Percentiles rank a stretch among this genome's conserved stretches.
These are phyloP conservation scores for Mastomys natalensis DNA, from an alignment of 2,113 vertebrate genomes.

Conservation along the genomic window DNA sequence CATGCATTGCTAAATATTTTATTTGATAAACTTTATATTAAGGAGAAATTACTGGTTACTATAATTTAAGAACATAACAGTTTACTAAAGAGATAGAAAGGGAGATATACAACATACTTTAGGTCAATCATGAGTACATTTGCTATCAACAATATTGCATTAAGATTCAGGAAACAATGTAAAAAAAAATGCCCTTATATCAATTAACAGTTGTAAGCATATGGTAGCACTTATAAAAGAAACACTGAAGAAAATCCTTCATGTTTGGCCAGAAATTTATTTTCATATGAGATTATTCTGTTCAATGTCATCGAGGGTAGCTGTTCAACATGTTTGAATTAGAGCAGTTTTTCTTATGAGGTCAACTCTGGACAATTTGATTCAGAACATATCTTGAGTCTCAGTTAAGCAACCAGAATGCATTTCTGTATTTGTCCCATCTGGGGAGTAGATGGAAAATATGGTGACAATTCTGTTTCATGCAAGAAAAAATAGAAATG, in stretches of 20 bases:
- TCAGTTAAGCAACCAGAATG: neutral
- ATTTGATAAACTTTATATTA: neutral
- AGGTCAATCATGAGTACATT: neutral
- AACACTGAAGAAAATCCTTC: neutral
- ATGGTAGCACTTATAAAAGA: neutral
- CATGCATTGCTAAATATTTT: too few species aligned
- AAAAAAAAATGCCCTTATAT: neutral
- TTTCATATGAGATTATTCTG: neutral
- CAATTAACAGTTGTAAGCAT: neutral
- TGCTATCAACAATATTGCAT: neutral
- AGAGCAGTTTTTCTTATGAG: neutral
- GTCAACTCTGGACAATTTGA: neutral
- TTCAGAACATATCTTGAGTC: neutral
- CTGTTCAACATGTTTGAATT: constrained; percentile 58
- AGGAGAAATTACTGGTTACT: neutral
- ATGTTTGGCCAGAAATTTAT: neutral
- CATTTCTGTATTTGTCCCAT: neutral
- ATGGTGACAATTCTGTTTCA: neutral
- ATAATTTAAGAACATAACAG: neutral
- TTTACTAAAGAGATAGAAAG: neutral
- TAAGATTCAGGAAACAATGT: neutral
- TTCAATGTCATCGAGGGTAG: constrained; percentile 71
- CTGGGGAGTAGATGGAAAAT: neutral
- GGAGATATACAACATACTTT: neutral
- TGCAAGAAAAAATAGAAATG: neutral